Evolutionary conservation across 2,888 invertebrate species (phyloP).

Genomic region (Acronicta aceris): DNA sequence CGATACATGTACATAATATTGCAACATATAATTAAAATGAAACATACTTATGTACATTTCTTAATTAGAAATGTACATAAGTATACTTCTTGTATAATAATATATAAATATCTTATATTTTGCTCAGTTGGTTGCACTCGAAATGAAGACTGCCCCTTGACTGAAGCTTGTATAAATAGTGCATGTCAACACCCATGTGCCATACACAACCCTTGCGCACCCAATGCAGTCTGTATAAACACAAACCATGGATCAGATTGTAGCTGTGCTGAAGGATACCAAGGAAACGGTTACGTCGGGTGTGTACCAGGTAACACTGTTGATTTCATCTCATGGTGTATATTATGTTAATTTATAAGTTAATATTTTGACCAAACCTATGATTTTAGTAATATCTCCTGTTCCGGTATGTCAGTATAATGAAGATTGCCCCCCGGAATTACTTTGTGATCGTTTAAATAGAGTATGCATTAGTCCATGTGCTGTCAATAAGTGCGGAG

Average conservation of each 20-base stretch:
- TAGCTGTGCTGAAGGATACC: constrained; percentile 95
- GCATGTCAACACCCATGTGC: constrained; percentile 96
- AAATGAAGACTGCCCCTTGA: constrained; percentile 95
- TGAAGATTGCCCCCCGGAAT: constrained; percentile 96
- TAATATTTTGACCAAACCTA: constrained; percentile 20
- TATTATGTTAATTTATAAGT: neutral
- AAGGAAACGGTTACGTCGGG: constrained; percentile 95
- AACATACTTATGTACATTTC: neutral
- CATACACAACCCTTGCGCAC: constrained; percentile 94
- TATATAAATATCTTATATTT: constrained; percentile 74
- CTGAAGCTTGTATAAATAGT: constrained; percentile 95
- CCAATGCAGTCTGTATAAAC: constrained; percentile 95
- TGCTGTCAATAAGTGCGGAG: constrained; percentile 93
- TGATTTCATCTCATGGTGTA: neutral
- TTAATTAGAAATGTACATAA: neutral
- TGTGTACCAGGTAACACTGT: constrained; percentile 92
- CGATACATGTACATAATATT: constrained; percentile 11
- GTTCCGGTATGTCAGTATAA: constrained; percentile 94
- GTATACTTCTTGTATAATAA: constrained; percentile 55
- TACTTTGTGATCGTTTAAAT: constrained; percentile 95
- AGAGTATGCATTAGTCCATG: constrained; percentile 95
- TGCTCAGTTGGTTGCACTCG: constrained; percentile 94
- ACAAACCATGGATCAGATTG: constrained; percentile 96
- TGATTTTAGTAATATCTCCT: constrained; percentile 74
- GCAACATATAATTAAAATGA: neutral